A percentile compares a stretch with the other conserved stretches of the same genome.
These are phyloP conservation scores for Aleadryas rufinucha DNA, from an alignment of 2,113 vertebrate species.

Conservation along the genomic window DNA sequence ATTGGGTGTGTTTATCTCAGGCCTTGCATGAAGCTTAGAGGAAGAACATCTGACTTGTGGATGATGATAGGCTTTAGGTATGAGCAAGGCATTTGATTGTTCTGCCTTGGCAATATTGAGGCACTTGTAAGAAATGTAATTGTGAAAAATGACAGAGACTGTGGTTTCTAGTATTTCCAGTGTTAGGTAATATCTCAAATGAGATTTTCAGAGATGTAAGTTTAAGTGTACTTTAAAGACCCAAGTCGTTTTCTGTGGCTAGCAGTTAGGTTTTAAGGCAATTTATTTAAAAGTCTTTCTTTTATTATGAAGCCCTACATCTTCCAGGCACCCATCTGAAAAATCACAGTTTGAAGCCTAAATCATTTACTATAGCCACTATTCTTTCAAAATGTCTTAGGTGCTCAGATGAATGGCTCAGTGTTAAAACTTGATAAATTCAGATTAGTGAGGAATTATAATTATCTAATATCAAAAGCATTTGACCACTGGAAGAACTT, in stretches of 20 bases:
- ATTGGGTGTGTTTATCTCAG: not conserved
- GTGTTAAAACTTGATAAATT: slow-evolving; percentile 31
- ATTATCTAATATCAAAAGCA: slow-evolving; percentile 46
- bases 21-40: not conserved
- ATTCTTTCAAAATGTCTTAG: slow-evolving; percentile 31
- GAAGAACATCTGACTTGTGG: not conserved
- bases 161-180: not conserved
- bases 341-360: not conserved
- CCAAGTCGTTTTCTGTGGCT: not conserved
- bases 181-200: not conserved
- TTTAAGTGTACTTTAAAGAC: slow-evolving; percentile 2
- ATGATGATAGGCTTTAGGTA: not conserved
- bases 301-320: slow-evolving; percentile 1
- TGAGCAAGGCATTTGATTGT: not conserved
- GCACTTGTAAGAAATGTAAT: not conserved
- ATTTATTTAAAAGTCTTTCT: slow-evolving; percentile 11
- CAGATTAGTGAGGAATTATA: slow-evolving; percentile 44
- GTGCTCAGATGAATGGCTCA: slow-evolving; percentile 12
- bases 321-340: not conserved
- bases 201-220: not conserved
- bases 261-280: not conserved
- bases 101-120: not conserved
- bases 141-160: not conserved
- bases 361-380: slow-evolving; percentile 1
- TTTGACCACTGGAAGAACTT: slow-evolving; percentile 37